A percentile compares a stretch with the other conserved stretches of the same genome.
These are phyloP conservation scores for Anthopleura sola DNA, from an alignment of 64 coral and sea anemone genomes.

Conservation along the genomic window DNA sequence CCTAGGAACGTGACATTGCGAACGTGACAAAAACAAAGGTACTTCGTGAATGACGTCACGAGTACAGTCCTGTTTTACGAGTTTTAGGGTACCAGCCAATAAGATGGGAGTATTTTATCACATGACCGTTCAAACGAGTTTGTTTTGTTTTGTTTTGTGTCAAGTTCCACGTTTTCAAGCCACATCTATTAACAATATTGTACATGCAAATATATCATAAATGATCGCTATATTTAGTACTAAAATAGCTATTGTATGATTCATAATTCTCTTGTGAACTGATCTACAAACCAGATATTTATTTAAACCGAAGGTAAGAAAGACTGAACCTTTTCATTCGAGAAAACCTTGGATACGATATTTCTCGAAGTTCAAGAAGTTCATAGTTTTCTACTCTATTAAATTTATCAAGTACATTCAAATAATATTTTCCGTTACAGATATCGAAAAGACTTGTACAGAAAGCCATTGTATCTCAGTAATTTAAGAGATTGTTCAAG, in stretches of 20 bases:
- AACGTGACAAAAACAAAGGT: background rate
- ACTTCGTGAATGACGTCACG: background rate
- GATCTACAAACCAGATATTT: background rate
- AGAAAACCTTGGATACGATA: background rate
- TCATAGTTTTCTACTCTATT: too few relatives aligned
- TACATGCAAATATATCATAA: background rate
- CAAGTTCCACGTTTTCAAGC: background rate
- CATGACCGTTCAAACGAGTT: conserved; percentile 6
- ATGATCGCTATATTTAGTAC: too few relatives aligned
- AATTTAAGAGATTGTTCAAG: too few relatives aligned
- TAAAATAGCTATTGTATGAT: background rate
- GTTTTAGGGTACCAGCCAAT: background rate
- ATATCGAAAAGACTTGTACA: too few relatives aligned
- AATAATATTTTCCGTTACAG: too few relatives aligned
- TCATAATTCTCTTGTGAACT: background rate
- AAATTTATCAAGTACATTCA: too few relatives aligned
- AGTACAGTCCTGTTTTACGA: background rate
- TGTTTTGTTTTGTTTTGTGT: conserved; percentile 11
- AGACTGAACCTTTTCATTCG: background rate
- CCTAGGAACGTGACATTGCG: background rate
- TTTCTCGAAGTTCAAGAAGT: too few relatives aligned
- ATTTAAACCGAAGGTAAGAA: background rate
- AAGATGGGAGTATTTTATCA: background rate
- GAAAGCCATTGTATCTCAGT: too few relatives aligned
- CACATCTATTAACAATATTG: background rate